These are phyloP conservation scores for Trichonephila inaurata DNA, from an alignment of 1,140 invertebrate species.

Conservation along the genomic window DNA sequence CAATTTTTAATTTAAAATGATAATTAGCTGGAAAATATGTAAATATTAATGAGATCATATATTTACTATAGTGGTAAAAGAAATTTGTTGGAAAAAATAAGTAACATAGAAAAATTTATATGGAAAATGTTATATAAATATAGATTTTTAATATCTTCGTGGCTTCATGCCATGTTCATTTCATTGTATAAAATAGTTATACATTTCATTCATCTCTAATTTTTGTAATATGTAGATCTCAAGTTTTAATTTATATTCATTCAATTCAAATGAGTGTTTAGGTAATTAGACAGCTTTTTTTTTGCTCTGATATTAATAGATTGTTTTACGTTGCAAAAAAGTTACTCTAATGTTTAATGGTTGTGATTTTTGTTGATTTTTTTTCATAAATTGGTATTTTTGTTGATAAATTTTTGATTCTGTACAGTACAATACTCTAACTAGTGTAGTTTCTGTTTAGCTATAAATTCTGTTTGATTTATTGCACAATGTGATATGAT, in stretches of 20 bases:
- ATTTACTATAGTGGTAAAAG: too few species aligned
- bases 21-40: too few species aligned
- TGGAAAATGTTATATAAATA: too few species aligned
- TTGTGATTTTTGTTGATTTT: slow-evolving; percentile 15
- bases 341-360: not conserved
- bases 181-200: too few species aligned
- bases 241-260: not conserved
- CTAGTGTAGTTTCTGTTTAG: not conserved
- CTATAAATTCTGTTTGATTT: slow-evolving; percentile 2
- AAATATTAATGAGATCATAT: too few species aligned
- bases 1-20: too few species aligned
- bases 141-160: too few species aligned
- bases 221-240: not conserved
- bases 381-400: not conserved
- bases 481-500: slow-evolving; percentile 48
- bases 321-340: not conserved
- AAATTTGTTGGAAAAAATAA: too few species aligned
- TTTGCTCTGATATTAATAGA: not conserved
- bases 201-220: not conserved
- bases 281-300: not conserved
- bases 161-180: too few species aligned
- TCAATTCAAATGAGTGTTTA: not conserved
- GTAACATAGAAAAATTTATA: too few species aligned
- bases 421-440: slow-evolving; percentile 5
- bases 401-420: not conserved